These are phyloP conservation scores for Pleuronectes platessa DNA, from an alignment of 2,113 vertebrate genomes.

Conservation along the genomic window DNA sequence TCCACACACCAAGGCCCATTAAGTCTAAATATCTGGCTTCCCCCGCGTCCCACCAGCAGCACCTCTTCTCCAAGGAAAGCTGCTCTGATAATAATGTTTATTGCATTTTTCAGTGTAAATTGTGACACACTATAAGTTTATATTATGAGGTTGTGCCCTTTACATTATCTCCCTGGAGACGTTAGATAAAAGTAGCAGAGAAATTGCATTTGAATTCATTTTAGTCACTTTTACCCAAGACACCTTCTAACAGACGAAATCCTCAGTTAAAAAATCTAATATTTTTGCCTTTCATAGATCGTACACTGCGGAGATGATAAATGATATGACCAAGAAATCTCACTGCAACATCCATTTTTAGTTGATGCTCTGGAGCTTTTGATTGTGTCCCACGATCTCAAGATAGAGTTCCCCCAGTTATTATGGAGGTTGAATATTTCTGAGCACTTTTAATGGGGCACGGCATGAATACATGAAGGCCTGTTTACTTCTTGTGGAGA, in stretches of 20 bases:
- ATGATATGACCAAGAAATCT: not conserved
- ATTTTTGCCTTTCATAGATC: not conserved
- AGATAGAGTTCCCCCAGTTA: not conserved
- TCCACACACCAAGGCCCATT: slow-evolving; percentile 73
- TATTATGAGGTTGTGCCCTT: slow-evolving; percentile 34
- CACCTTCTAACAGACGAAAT: too few species aligned
- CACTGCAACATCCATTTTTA: not conserved
- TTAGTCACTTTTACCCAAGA: not conserved
- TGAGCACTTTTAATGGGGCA: not conserved
- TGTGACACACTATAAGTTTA: slow-evolving; percentile 37
- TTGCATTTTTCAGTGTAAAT: slow-evolving; percentile 62
- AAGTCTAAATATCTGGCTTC: slow-evolving; percentile 65
- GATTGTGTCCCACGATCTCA: slow-evolving; percentile 23
- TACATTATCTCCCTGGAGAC: slow-evolving; percentile 19
- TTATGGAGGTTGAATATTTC: not conserved
- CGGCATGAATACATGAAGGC: too few species aligned
- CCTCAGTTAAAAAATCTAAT: too few species aligned
- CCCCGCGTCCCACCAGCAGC: slow-evolving; percentile 37
- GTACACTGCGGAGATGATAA: not conserved
- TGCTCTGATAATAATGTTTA: slow-evolving; percentile 59
- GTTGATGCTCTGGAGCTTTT: not conserved
- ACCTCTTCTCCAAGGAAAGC: slow-evolving; percentile 47
- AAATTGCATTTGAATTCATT: slow-evolving; percentile 18
- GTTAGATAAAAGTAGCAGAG: slow-evolving; percentile 23
- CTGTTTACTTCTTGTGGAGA: not conserved